Conservation (phyloP, 92 coral and sea anemone genomes). For the Phenganax stokvisi region DNA sequence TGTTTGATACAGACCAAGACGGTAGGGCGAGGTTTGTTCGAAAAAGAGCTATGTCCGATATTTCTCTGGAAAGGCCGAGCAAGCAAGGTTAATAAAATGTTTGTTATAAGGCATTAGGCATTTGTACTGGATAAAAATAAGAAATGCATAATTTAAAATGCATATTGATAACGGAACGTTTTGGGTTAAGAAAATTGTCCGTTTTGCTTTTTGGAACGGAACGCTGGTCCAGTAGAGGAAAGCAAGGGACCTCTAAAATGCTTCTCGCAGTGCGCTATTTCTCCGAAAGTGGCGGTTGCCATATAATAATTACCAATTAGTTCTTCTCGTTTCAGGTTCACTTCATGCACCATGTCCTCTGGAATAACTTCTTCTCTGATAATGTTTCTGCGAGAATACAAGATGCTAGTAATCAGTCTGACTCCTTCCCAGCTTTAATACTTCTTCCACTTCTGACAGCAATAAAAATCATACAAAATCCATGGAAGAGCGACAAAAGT, state of each 20-base stretch:
- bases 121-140: too few relatives aligned
- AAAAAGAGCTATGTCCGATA: too few relatives aligned
- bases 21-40: too few relatives aligned
- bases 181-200: too few relatives aligned
- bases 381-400: constrained; percentile 39
- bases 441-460: background rate
- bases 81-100: too few relatives aligned
- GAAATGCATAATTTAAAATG: too few relatives aligned
- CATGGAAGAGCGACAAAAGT: background rate
- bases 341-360: constrained; percentile 83
- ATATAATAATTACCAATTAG: constrained; percentile 57
- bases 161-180: too few relatives aligned
- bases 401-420: background rate
- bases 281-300: too few relatives aligned
- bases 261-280: background rate
- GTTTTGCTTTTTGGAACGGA: background rate
- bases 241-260: background rate
- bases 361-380: constrained; percentile 81
- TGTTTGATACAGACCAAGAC: too few relatives aligned
- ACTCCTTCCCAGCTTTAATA: too few relatives aligned
- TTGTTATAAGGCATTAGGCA: too few relatives aligned
- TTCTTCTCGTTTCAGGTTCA: constrained; percentile 65
- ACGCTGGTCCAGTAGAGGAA: background rate
- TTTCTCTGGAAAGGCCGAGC: too few relatives aligned
- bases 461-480: background rate